Evolutionary conservation across 1,140 invertebrate genomes (phyloP).

Genomic region (Ylistrum balloti): DNA sequence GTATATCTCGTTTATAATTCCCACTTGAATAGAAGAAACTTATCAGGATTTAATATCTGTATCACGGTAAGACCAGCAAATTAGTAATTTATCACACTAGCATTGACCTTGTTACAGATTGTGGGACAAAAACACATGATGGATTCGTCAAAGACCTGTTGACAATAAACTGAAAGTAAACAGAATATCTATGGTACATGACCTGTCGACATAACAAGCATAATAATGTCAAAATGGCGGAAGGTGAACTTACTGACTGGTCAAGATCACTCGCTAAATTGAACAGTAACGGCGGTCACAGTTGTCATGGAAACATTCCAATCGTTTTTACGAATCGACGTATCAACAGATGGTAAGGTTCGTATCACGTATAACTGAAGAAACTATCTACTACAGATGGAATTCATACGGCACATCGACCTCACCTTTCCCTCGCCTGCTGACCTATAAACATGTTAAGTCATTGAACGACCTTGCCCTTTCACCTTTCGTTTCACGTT

Average conservation of each 20-base stretch:
- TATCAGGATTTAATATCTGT: too few relatives aligned
- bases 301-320: conserved; percentile 29
- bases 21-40: too few relatives aligned
- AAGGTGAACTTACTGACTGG: conserved; percentile 4
- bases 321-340: background rate
- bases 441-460: conserved; percentile 39
- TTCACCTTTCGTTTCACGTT: conserved; percentile 33
- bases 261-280: background rate
- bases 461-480: conserved; percentile 37
- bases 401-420: background rate
- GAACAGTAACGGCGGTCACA: background rate
- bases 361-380: background rate
- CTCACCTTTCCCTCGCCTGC: conserved; percentile 28
- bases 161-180: too few relatives aligned
- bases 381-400: background rate
- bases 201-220: background rate
- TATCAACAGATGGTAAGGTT: background rate
- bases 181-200: background rate
- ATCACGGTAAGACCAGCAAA: too few relatives aligned
- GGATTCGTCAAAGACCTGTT: too few relatives aligned
- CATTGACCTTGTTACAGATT: too few relatives aligned
- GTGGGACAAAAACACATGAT: too few relatives aligned
- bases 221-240: background rate
- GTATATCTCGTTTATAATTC: too few relatives aligned
- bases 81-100: too few relatives aligned